Percentiles rank a stretch among this genome's conserved stretches.
phyloP scores from a whole-genome alignment of 2,888 invertebrate genomes.

The Liposcelis brunnea region DNA sequence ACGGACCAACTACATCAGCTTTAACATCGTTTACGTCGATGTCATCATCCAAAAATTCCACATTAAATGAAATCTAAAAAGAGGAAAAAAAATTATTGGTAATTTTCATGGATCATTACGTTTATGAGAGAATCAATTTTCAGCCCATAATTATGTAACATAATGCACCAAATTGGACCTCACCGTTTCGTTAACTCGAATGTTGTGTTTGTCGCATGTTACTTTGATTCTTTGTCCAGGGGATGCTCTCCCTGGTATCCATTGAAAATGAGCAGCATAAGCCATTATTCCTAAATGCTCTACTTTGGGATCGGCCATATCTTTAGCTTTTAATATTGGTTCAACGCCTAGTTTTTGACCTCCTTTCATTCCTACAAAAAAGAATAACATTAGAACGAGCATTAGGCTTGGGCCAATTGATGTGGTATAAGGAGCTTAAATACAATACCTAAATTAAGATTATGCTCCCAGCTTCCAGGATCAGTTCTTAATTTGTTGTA shows the following conservation, averaged over 20 bases:
- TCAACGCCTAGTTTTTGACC: conserved; percentile 58
- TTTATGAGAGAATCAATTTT: not conserved
- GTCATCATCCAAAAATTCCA: conserved; percentile 52
- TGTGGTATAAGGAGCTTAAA: not conserved
- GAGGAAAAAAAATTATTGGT: conserved; percentile 18
- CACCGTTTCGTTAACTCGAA: conserved; percentile 75
- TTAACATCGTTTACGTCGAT: conserved; percentile 53
- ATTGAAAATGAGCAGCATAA: conserved; percentile 82
- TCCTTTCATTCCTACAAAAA: conserved; percentile 35
- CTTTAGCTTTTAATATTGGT: conserved; percentile 77
- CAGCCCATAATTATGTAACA: not conserved
- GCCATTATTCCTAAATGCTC: conserved; percentile 98
- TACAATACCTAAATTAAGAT: conserved; percentile 51
- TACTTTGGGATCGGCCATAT: conserved; percentile 87
- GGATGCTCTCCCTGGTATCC: conserved; percentile 70
- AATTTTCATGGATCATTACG: conserved; percentile 1
- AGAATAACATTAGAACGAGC: not conserved
- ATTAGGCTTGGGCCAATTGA: not conserved
- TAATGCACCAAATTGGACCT: not conserved
- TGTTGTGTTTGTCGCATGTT: conserved; percentile 65
- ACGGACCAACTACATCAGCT: conserved; percentile 61
- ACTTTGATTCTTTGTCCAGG: conserved; percentile 67
- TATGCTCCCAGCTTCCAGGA: conserved; percentile 62
- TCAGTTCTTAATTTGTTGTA: conserved; percentile 63
- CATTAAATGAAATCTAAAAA: conserved; percentile 60